phyloP scores from a whole-genome alignment of 1,140 invertebrate species.

The Papilio xuthus region DNA sequence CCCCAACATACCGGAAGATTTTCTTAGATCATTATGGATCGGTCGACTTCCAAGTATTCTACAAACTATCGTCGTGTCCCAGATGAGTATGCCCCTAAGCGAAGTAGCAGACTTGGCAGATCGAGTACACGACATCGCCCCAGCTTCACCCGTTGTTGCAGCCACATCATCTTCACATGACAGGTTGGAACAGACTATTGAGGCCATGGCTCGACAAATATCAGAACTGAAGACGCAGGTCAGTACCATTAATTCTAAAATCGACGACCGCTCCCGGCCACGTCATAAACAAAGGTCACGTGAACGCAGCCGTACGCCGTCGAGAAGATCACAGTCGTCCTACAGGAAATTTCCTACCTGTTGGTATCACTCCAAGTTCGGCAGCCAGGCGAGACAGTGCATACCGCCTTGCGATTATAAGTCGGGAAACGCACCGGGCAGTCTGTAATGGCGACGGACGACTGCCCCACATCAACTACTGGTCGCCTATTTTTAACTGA shows the following conservation, averaged over 20 bases:
- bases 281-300: too few relatives aligned
- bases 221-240: too few relatives aligned
- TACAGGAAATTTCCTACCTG: too few relatives aligned
- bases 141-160: not conserved
- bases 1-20: conserved; percentile 9
- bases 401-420: conserved; percentile 6
- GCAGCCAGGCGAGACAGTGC: not conserved
- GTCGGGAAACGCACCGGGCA: conserved; percentile 39
- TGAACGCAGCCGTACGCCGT: too few relatives aligned
- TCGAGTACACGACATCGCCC: conserved; percentile 35
- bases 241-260: too few relatives aligned
- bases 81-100: conserved; percentile 28
- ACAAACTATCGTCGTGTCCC: conserved; percentile 41
- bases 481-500: too few relatives aligned
- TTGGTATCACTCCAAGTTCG: conserved; percentile 30
- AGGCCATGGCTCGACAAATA: too few relatives aligned
- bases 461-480: too few relatives aligned
- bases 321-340: too few relatives aligned
- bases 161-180: too few relatives aligned
- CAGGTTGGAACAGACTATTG: too few relatives aligned
- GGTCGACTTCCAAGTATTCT: not conserved
- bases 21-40: conserved; percentile 42
- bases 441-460: conserved; percentile 30
- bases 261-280: too few relatives aligned
- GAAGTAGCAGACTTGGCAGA: conserved; percentile 42